Percentiles rank a stretch among this genome's conserved stretches.
Conservation (phyloP, 1,140 invertebrate genomes). For the Megathymus violae region DNA sequence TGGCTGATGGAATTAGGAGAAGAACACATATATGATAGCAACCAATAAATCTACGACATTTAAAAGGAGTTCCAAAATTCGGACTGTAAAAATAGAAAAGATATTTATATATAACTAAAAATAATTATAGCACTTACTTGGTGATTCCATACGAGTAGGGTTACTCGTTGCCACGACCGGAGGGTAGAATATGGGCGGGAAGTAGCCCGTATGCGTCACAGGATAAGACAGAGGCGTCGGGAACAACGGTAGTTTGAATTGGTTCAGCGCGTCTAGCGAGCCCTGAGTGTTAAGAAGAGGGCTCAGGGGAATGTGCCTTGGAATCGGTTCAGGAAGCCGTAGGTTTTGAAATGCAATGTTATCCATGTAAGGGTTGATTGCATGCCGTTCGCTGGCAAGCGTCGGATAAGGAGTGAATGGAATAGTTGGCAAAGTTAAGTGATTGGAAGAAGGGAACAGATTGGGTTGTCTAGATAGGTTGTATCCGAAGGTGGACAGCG, state of each 20-base stretch:
- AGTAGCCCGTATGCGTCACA: slow-evolving; percentile 58
- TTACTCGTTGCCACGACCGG: slow-evolving; percentile 48
- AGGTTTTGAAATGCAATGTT: slow-evolving; percentile 57
- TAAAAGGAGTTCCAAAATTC: no score
- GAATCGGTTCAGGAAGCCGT: slow-evolving; percentile 50
- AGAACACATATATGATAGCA: no score
- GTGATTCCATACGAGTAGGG: slow-evolving; percentile 37
- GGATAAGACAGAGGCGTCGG: slow-evolving; percentile 61
- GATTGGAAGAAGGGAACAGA: slow-evolving; percentile 48
- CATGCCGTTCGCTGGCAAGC: slow-evolving; percentile 64
- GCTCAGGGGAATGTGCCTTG: slow-evolving; percentile 49
- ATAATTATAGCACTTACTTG: slow-evolving; percentile 38
- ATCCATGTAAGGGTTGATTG: slow-evolving; percentile 57
- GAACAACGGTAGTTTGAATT: slow-evolving; percentile 70
- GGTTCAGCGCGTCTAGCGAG: slow-evolving; percentile 55
- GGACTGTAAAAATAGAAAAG: no score
- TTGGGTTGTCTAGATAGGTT: slow-evolving; percentile 63
- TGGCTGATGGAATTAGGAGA: no score
- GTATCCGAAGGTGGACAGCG: slow-evolving; percentile 63
- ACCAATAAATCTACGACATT: neutral
- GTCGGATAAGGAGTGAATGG: slow-evolving; percentile 78
- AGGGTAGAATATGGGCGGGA: slow-evolving; percentile 69
- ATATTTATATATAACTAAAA: no score
- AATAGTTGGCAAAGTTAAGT: slow-evolving; percentile 52
- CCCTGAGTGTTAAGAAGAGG: slow-evolving; percentile 51